These are phyloP conservation scores for Apoderus coryli DNA, from an alignment of 2,888 invertebrate genomes.

Conservation along the genomic window DNA sequence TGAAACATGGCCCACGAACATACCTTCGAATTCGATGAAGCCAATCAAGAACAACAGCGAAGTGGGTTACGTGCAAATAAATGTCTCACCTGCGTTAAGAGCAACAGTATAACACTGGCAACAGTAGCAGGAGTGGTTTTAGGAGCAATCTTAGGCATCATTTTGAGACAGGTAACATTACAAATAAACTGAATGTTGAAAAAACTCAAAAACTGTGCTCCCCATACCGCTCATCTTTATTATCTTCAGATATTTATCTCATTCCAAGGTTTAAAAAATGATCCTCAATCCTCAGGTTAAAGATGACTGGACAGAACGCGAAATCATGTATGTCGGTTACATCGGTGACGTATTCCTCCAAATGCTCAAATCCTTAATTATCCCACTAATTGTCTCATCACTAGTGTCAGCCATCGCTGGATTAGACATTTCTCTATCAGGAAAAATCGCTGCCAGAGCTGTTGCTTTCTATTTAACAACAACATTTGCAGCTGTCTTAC, in stretches of 20 bases:
- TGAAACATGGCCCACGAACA: too few species aligned
- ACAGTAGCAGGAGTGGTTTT: conserved; percentile 42
- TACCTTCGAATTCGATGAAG: conserved; percentile 14
- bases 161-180: conserved; percentile 32
- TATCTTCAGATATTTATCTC: too few species aligned
- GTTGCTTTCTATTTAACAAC: conserved; percentile 54
- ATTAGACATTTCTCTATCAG: conserved; percentile 50
- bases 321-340: conserved; percentile 55
- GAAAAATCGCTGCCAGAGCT: conserved; percentile 49
- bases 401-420: conserved; percentile 55
- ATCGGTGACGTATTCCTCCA: conserved; percentile 50
- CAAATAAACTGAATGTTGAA: too few species aligned
- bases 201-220: too few species aligned
- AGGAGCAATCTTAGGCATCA: conserved; percentile 39
- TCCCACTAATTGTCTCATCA: conserved; percentile 53
- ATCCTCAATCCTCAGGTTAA: too few species aligned
- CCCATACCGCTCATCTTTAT: too few species aligned
- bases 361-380: conserved; percentile 58
- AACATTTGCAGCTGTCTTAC: conserved; percentile 50
- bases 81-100: conserved; percentile 24
- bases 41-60: conserved; percentile 11
- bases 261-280: too few species aligned
- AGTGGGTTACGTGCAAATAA: too few species aligned
- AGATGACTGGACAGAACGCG: conserved; percentile 37
- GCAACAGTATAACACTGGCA: conserved; percentile 40